A percentile compares a stretch with the other conserved stretches of the same genome.
Evolutionary conservation across 2,797 vertebrate species (phyloP).

Genomic region (Oreochromis grahami): DNA sequence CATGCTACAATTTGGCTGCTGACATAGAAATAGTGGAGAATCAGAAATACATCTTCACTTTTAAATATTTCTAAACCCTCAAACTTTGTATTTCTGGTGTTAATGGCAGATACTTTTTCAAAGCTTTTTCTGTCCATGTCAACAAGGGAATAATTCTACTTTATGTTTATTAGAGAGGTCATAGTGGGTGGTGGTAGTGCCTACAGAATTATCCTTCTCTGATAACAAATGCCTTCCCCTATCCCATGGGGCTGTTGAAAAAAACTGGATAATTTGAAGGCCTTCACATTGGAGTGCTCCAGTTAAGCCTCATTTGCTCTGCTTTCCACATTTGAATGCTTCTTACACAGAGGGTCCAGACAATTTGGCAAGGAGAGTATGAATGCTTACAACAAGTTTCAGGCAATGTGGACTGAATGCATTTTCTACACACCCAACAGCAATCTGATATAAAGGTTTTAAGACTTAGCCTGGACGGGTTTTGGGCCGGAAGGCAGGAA

Average conservation of each 20-base stretch:
- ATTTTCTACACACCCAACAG: slow-evolving; percentile 13
- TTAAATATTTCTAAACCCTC: neutral
- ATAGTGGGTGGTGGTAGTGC: neutral
- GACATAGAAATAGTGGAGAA: neutral
- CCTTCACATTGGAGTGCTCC: slow-evolving; percentile 7
- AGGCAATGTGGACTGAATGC: neutral
- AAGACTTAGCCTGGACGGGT: slow-evolving; percentile 2
- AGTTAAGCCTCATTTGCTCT: slow-evolving; percentile 45
- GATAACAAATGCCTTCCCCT: neutral
- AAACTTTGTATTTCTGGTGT: neutral
- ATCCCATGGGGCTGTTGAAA: neutral
- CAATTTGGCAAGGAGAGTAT: slow-evolving; percentile 20
- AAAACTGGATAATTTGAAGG: neutral
- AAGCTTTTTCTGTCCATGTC: neutral
- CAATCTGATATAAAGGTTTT: slow-evolving; percentile 33
- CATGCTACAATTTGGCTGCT: neutral
- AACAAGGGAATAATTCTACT: neutral
- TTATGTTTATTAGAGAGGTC: neutral
- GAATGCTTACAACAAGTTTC: slow-evolving; percentile 20
- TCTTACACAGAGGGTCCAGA: slow-evolving; percentile 28
- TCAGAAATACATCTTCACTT: neutral
- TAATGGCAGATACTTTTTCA: neutral
- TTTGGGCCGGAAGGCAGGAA: slow-evolving; percentile 7
- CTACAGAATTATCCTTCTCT: neutral
- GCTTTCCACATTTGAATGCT: slow-evolving; percentile 42